A percentile compares a stretch with the other conserved stretches of the same genome.
These are phyloP conservation scores for Myzus persicae DNA, from an alignment of 1,140 invertebrate genomes.

Conservation along the genomic window DNA sequence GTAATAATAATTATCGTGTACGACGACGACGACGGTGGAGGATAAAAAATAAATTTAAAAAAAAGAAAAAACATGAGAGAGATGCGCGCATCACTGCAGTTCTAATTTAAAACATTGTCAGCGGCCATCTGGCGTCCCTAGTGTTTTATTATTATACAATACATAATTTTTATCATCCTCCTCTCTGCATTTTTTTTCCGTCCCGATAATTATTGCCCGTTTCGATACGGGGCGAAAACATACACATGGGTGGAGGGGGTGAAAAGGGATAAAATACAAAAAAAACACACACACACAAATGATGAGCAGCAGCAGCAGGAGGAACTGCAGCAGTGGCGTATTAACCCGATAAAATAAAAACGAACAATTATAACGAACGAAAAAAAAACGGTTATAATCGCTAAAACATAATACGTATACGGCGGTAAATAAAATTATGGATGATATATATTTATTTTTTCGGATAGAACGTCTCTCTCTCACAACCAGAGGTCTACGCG, in stretches of 20 bases:
- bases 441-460: not conserved
- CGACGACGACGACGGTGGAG: not conserved
- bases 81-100: constrained; percentile 35
- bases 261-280: constrained; percentile 8
- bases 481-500: not conserved
- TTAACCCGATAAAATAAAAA: not conserved
- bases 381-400: constrained; percentile 22
- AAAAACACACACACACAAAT: not conserved
- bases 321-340: not conserved
- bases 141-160: constrained; percentile 58
- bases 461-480: not conserved
- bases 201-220: constrained; percentile 54
- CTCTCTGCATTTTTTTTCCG: not conserved
- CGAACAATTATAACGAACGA: not conserved
- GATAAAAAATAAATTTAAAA: constrained; percentile 48
- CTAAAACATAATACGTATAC: not conserved
- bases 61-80: constrained; percentile 2
- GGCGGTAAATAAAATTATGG: not conserved
- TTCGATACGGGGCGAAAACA: constrained; percentile 24
- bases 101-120: constrained; percentile 59
- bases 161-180: constrained; percentile 54
- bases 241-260: not conserved
- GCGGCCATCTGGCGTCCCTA: constrained; percentile 57
- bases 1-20: constrained; percentile 44
- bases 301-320: not conserved